These are phyloP conservation scores for Synergus japonicus DNA, from an alignment of 2,888 invertebrate species.

Conservation along the genomic window DNA sequence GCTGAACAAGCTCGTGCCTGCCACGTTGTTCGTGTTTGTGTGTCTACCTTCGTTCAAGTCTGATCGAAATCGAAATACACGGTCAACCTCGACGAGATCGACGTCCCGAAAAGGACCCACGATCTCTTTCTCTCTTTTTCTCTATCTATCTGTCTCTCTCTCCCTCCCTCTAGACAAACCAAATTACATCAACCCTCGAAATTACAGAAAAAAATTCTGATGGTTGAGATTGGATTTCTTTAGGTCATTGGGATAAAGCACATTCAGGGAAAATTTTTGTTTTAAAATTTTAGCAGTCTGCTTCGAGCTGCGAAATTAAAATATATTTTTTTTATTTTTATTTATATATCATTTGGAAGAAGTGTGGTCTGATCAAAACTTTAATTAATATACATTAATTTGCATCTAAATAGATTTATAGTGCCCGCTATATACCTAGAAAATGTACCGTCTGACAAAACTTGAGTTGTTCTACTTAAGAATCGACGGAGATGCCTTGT, in stretches of 20 bases:
- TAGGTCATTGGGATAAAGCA: background rate
- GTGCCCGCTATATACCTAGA: background rate
- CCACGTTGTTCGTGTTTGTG: constrained; percentile 53
- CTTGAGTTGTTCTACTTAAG: background rate
- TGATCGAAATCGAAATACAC: constrained; percentile 39
- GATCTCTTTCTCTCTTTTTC: background rate
- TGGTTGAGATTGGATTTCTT: background rate
- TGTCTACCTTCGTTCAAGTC: constrained; percentile 55
- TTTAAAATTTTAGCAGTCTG: background rate
- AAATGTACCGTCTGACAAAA: background rate
- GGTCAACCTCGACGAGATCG: constrained; percentile 24
- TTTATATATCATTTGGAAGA: no score
- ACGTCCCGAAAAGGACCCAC: constrained; percentile 8
- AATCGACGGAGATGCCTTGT: background rate
- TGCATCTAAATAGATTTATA: no score
- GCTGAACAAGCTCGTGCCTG: constrained; percentile 65
- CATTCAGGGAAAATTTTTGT: background rate
- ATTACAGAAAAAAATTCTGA: background rate
- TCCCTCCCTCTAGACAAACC: background rate
- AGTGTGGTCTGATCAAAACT: no score
- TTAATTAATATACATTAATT: no score
- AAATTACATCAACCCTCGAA: background rate
- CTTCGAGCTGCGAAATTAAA: no score
- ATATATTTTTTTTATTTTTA: no score
- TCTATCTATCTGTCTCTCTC: no score